Evolutionary conservation across 2,888 invertebrate genomes (phyloP).

Genomic region (Drosophila birchii): DNA sequence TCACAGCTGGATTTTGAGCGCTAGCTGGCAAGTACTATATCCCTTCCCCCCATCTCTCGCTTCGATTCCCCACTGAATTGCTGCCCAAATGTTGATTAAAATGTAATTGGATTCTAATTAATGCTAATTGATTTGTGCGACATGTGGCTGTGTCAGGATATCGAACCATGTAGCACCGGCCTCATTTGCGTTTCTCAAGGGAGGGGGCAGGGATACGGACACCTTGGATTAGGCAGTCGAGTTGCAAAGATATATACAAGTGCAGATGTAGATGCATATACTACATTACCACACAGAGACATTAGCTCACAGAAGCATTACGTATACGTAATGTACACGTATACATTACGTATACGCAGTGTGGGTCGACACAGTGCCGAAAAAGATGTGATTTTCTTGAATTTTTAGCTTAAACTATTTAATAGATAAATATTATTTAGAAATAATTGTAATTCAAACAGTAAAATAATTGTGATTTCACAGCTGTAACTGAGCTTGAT

Average conservation of each 20-base stretch:
- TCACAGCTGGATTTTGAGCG: constrained; percentile 15
- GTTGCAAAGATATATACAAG: neutral
- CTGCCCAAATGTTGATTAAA: constrained; percentile 61
- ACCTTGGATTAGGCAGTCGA: constrained; percentile 22
- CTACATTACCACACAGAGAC: neutral
- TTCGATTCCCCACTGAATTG: neutral
- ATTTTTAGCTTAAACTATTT: too few species aligned
- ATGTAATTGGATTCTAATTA: constrained; percentile 68
- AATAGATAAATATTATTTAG: neutral
- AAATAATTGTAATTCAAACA: neutral
- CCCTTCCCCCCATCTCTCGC: neutral
- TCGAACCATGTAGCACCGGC: neutral
- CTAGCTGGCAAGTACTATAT: neutral
- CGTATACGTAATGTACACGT: constrained; percentile 1
- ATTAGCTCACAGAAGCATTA: constrained; percentile 1
- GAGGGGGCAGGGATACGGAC: neutral
- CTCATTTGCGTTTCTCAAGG: constrained; percentile 1
- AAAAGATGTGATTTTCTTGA: too few species aligned
- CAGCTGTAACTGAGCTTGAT: too few species aligned
- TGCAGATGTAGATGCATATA: neutral
- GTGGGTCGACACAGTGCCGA: neutral
- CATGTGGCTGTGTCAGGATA: constrained; percentile 41
- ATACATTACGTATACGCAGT: neutral
- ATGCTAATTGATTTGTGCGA: constrained; percentile 69
- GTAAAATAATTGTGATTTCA: too few species aligned